These are phyloP conservation scores for Sterrhoptilus dennistouni DNA, from an alignment of 2,113 vertebrate species.

Conservation along the genomic window DNA sequence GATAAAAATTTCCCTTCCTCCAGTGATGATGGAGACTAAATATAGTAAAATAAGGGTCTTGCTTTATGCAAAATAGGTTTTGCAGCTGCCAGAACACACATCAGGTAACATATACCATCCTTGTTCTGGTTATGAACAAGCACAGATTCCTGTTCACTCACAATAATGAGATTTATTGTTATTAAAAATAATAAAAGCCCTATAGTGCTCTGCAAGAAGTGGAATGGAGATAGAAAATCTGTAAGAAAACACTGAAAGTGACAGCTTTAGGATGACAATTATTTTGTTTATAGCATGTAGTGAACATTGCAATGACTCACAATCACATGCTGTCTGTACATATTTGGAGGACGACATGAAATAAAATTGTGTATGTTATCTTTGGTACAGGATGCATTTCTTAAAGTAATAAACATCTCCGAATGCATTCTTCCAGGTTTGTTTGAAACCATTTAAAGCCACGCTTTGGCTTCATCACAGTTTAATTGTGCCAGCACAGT, in stretches of 20 bases:
- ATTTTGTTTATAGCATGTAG: slow-evolving; percentile 38
- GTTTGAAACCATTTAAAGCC: neutral
- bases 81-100: neutral
- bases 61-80: neutral
- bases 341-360: neutral
- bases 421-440: neutral
- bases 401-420: neutral
- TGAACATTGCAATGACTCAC: slow-evolving; percentile 13
- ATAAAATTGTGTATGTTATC: neutral
- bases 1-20: neutral
- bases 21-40: neutral
- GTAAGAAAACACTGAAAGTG: slow-evolving; percentile 31
- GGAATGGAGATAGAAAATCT: slow-evolving; percentile 52
- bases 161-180: slow-evolving; percentile 54
- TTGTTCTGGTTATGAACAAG: neutral
- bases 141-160: neutral
- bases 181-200: slow-evolving; percentile 63
- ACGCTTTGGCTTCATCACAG: neutral
- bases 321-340: neutral
- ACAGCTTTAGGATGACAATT: slow-evolving; percentile 56
- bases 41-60: neutral
- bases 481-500: neutral
- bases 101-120: neutral
- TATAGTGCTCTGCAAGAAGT: neutral
- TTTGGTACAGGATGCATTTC: neutral